Percentiles rank a stretch among this genome's conserved stretches.
Evolutionary conservation across 1,140 invertebrate genomes (phyloP).

Genomic region (Drosophila bocki): DNA sequence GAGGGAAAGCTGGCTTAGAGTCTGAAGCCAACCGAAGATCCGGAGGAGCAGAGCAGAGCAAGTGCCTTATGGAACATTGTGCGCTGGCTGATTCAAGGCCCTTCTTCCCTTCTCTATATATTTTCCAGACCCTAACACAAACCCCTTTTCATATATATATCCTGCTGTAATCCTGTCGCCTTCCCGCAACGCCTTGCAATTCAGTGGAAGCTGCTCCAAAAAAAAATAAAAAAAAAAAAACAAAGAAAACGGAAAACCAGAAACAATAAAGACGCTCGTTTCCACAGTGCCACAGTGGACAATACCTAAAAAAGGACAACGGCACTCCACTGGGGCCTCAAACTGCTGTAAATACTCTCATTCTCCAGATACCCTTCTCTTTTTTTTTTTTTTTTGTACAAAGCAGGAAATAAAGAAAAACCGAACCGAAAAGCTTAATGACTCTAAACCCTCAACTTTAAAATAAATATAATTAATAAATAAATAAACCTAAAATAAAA

Average conservation of each 20-base stretch:
- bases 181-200: conserved; percentile 26
- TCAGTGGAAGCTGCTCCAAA: conserved; percentile 19
- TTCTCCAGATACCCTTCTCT: conserved; percentile 1
- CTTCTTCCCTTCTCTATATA: background rate
- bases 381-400: conserved; percentile 10
- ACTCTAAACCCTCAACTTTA: conserved; percentile 14
- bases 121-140: conserved; percentile 6
- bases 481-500: conserved; percentile 5
- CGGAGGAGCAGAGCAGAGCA: conserved; percentile 56
- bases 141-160: no score
- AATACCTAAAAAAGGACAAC: background rate
- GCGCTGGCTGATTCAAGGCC: conserved; percentile 19
- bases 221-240: background rate
- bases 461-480: conserved; percentile 6
- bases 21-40: conserved; percentile 25
- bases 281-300: conserved; percentile 23
- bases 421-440: conserved; percentile 14
- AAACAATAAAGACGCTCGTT: conserved; percentile 28
- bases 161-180: background rate
- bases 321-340: background rate
- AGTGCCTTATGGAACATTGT: conserved; percentile 71
- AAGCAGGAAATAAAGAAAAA: conserved; percentile 9
- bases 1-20: background rate
- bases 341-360: conserved; percentile 29
- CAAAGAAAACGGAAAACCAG: background rate